Base-by-base conservation (phyloP, 2,888 invertebrate species). In the Dichetophora obliterata region DNA sequence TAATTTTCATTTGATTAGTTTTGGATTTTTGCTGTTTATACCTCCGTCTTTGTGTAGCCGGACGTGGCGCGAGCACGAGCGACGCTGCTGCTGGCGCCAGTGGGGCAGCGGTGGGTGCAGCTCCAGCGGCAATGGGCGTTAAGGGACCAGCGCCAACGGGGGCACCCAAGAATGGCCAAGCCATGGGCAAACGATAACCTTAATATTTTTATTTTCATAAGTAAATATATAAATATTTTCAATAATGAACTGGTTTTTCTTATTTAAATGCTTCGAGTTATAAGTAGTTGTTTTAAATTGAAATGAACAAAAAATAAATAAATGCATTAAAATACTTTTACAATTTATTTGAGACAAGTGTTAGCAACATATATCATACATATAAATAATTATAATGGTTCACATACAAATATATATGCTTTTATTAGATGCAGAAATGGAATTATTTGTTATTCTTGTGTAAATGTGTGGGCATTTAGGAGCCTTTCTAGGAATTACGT, bases 161-260 rank as follows among this genome's bases (percentile, higher is more conserved):
- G 76, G 87, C 84, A 76, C 91, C 91, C 90, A 94, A 91, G 93
- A 94, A 94, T 90, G 94, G 93, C 94, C 94, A 94, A 90, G 94
- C 90, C 91, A 93, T 92, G 88, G 94, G 93, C 90, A 94, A 92
- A 90, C 94, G 93, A 91, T 93, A 93, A 91, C 94, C 94, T 93
- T 87, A 77, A 82, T 81, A 77, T 54, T 22, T 14, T 16, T 31
- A 34, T 14, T 72, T 66, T 74, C 54, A 63, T 52, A 75, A 75
- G 57, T 57, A 72, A 72, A 50, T 37, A 50, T 48, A 52, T 68
- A 76, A 24, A 70, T 22, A 66, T 59, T 72, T 75, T 57, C 31
- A 66, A 37, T 24, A 54, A 54, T 31, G 54, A 22, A 57, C 31
- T 16, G 57, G 24, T 75, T 72, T 57, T n/a, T 68, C 77, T 68